A percentile compares a stretch with the other conserved stretches of the same genome.
These are phyloP conservation scores for Drosophila sordidapex DNA, from an alignment of 2,888 invertebrate species.

Conservation along the genomic window DNA sequence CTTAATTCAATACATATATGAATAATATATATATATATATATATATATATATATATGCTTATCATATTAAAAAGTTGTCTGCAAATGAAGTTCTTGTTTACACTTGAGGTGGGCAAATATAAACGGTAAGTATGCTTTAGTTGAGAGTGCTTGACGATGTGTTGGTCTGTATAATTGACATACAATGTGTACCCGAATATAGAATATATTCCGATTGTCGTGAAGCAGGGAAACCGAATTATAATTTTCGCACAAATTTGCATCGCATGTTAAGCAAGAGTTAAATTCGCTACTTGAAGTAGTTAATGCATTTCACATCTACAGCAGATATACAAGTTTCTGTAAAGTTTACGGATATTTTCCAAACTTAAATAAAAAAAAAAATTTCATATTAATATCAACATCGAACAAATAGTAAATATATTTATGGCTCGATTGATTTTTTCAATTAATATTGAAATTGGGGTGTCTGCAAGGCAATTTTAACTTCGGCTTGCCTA, in stretches of 20 bases:
- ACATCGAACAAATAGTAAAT: background rate
- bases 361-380: background rate
- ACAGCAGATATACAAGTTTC: background rate
- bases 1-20: background rate
- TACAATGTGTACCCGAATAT: background rate
- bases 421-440: background rate
- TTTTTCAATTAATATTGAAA: background rate
- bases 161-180: background rate
- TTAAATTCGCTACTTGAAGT: background rate
- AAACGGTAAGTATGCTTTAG: background rate
- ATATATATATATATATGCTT: constrained; percentile 12
- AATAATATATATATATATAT: background rate
- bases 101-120: constrained; percentile 16
- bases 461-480: background rate
- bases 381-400: background rate
- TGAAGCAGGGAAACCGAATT: background rate
- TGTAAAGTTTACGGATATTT: background rate
- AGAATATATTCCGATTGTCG: background rate
- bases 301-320: background rate
- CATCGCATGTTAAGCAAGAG: background rate
- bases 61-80: constrained; percentile 45
- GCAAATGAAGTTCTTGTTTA: constrained; percentile 56
- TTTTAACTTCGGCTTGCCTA: too few relatives aligned
- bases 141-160: background rate
- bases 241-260: background rate